Base-by-base conservation (phyloP, 1,140 invertebrate species). In the Diploscapter pachys region DNA sequence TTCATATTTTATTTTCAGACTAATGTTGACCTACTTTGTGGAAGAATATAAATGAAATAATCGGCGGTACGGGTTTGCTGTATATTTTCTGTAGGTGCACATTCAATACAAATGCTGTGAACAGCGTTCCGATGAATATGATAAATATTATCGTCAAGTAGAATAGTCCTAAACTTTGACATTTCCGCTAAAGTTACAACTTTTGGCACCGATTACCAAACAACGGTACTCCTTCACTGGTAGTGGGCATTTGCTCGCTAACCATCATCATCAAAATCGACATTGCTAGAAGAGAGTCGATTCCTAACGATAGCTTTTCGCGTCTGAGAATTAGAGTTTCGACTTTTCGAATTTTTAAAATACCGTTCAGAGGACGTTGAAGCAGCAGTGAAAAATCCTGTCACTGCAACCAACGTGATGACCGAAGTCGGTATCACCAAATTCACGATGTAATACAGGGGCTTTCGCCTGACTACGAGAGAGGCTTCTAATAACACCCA, bases 381-480 rank as follows among this genome's bases (percentile, higher is more conserved):
- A n/a, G 83, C 83, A 9, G 83, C 85, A n/a, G 83, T 86, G 71
- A 85, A 85, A 75, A 85, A 85, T n/a, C 83, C 83, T 52, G 84
- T 86, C 9, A 85, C 84, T 6, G 83, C 84, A 6, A 85, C 84
- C 56, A 85, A 63, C 8, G 83, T 85, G 75, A 85, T 85, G 13
- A 85, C 83, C 2, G 80, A 80, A 54, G 83, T 85, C 4, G 83
- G 83, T 53, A 85, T 75, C 4, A 85, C 83, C 66, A 81, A 51
- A 73, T 75, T 79, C 5, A 73, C 83, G 69, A 85, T 82, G 64
- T 84, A 85, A 73, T 85, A 85, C 4, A 85, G 72, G 11, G 83
- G 83, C 68, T 85, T 85, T 61, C 83, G 54, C 71, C 71, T 66
- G 6, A 85, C 81, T 4, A 85, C 81, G 11, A 85, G 63, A 59